Base-by-base conservation (phyloP, 2,888 invertebrate genomes). In the Cepaea hortensis region DNA sequence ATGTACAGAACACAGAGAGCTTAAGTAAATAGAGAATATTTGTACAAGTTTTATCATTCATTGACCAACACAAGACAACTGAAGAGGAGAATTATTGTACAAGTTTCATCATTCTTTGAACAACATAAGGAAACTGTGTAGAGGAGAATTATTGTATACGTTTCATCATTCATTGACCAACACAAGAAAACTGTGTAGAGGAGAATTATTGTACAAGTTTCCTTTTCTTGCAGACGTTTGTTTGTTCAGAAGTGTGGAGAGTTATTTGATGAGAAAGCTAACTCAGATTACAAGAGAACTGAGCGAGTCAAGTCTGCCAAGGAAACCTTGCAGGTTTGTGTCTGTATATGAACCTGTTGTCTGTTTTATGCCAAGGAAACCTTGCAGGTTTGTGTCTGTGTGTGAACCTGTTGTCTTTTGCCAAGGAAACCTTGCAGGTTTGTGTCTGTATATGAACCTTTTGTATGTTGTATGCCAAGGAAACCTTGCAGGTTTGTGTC, bases 181-280 rank as follows among this genome's bases (percentile, higher is more conserved):
- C 35, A 35, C 35, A 35, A 35, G 35, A 35, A 35, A 35, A 35
- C 35, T 35, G 35, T 35, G 35, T 35, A 35, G 35, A 35, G 35
- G 35, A 35, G 35, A 11, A 55, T 55, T 9, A 55, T 55, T 55
- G 55, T 55, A 11, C 11, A 11, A 6, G 6, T 55, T 11, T 55
- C 55, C 6, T 55, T 81, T 61, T 65, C 18, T 62, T 6, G 11
- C 89, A 93, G 94, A 85, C 90, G 92, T 20, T 82, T 93, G 85
- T 94, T 93, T 90, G 91, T 93, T 11, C 90, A 92, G 88, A 94
- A 94, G 85, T 94, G 93, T 90, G 94, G 92, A 6, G 91, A 94
- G 87, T 88, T 94, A 13, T 93, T 91, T 87, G 92, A 93, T 75
- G 93, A 93, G 85, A 93, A 93, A 85, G 90, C 91, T 3, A 62